Evolutionary conservation across 2,113 vertebrate species (phyloP), one percentile per base, ranked within the genome.

Genomic region (Sapajus apella): DNA sequence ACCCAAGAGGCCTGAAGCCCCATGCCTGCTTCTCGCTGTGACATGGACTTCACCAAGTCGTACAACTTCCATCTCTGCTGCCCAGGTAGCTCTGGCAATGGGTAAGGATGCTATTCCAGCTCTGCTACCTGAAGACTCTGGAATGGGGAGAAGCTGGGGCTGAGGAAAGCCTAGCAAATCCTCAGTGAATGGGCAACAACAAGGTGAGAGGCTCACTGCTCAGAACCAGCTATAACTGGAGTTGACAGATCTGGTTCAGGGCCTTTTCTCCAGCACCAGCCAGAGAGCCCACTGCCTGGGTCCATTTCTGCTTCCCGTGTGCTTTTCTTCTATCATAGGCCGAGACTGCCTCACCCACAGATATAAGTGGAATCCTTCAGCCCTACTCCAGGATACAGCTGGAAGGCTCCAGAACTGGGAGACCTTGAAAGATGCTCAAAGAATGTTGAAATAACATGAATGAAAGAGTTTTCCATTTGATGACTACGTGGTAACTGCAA

Each of bases 21-120:
- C 35, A 11, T 0, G 7, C 0, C 30, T 17, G 27, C 56, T 52
- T 72, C 37, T n/a, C n/a, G 4, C 11, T 27, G 21, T 9, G n/a
- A 37, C 37, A n/a, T 0, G 0, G 9, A 84, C 40, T 17, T 56
- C 70, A 52, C 27, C 35, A 21, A 13, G 2, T 3, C 5, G 0
- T 30, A 11, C 13, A 8, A 4, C 21, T n/a, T 47, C 45, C 47
- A 23, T 9, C 43, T n/a, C 13, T 27, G 45, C 10, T 13, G 8
- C 4, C 58, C 27, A 37, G 50, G 30, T 3, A 21, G 66, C 88
- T 81, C 56, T 56, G 52, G 27, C 17, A 2, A 2, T 9, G 66
- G 61, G 30, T 5, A 21, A 45, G 82, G 47, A 83, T 30, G 14
- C 10, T 0, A 25, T 10, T 4, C 55, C 14, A 61, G 79, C 7